Percentiles rank a stretch among this genome's conserved stretches.
phyloP scores from a whole-genome alignment of 2,888 invertebrate genomes.

The Ornithoptera alexandrae region DNA sequence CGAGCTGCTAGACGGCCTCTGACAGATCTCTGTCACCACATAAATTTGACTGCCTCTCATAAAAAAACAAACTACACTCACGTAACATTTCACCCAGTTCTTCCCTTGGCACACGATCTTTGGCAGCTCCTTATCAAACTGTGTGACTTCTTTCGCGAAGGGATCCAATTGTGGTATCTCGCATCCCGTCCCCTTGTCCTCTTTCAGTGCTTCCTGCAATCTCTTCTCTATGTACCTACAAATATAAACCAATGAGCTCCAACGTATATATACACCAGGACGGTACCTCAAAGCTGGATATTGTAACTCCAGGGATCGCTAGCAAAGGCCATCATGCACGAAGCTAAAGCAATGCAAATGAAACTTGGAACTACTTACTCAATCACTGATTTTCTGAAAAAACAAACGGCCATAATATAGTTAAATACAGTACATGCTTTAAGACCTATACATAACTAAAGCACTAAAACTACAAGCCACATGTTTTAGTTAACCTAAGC shows the following conservation, averaged over 20 bases:
- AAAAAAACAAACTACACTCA: slow-evolving; percentile 57
- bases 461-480: not conserved
- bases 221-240: slow-evolving; percentile 58
- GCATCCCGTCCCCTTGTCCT: slow-evolving; percentile 65
- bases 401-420: slow-evolving; percentile 37
- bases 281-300: slow-evolving; percentile 1
- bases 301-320: not conserved
- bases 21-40: too few species aligned
- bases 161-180: slow-evolving; percentile 70
- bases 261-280: too few species aligned
- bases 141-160: slow-evolving; percentile 85
- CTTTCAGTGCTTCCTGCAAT: slow-evolving; percentile 55
- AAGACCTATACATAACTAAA: not conserved
- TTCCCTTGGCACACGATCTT: slow-evolving; percentile 82
- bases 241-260: slow-evolving; percentile 17
- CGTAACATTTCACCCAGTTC: slow-evolving; percentile 90
- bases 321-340: slow-evolving; percentile 7
- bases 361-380: slow-evolving; percentile 51
- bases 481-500: not conserved
- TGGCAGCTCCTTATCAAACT: slow-evolving; percentile 82
- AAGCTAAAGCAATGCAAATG: slow-evolving; percentile 14
- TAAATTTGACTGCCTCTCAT: too few species aligned
- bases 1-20: too few species aligned
- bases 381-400: slow-evolving; percentile 60
- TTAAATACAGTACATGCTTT: not conserved